Base-by-base conservation (phyloP, 1,140 invertebrate genomes). In the Megalonaias nervosa region DNA sequence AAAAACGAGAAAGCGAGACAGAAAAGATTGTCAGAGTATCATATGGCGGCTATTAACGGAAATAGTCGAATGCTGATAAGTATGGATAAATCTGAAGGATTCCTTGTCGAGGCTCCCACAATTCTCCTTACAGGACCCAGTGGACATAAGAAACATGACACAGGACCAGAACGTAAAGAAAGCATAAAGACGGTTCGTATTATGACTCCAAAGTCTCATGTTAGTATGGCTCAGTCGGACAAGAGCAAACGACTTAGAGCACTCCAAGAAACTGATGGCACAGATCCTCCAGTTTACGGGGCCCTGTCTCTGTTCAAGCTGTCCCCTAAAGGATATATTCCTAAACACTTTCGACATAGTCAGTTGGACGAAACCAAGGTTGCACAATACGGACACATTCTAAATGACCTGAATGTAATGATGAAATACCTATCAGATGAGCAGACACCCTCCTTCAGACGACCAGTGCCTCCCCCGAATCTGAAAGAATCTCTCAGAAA, bases 371-470 rank as follows among this genome's bases (percentile, higher is more conserved):
- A 72, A 65, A 66, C 76, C n/a, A 86, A 86, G 56, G 64, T 67
- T 15, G 66, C 81, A 3, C 81, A 85, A 72, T 80, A 80, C 61
- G 75, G 67, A 58, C 73, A 81, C 26, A 77, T 82, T 21, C 21
- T 79, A 16, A 82, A 74, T 65, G 81, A 77, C 55, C 23, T 83
- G 17, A 75, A 76, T 59, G 71, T 69, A 14, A 83, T 87, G 60
- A 81, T 86, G 82, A 74, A 81, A n/a, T 75, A 82, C 38, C 74
- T 87, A 56, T 75, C 86, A 0, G 71, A 85, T 13, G 83, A 86
- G 57, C 68, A 83, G 31, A 81, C 85, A 31, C 71, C 75, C 55
- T 87, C 86, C 16, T 87, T 84, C 68, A 74, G 86, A 23, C 81
- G 82, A 15, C 84, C 86, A n/a, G 86, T 85, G 16, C 76, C 74